Evolutionary conservation across 2,113 vertebrate species (phyloP), one percentile per base, ranked within the genome.

Genomic region (Eolophus roseicapilla): DNA sequence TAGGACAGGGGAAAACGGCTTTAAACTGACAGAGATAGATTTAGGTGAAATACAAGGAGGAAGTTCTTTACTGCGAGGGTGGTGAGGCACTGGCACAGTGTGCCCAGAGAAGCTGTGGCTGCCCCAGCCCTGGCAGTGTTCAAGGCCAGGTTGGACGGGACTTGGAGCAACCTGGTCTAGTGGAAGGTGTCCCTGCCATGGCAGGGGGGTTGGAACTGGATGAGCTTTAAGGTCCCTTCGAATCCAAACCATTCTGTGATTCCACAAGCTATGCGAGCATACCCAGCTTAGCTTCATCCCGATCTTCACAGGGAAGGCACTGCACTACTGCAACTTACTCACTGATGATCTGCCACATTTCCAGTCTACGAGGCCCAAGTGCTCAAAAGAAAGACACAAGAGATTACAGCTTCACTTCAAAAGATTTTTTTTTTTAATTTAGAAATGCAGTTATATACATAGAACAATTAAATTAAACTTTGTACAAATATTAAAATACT

Each of bases 401-500:
- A 85, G 62, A 52, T 64, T 46, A 47, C 1, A 65, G 55, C 86
- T 69, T 97, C 98, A 98, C 96, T 99, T 99, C 98, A 98, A 99
- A 99, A 99, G 98, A 99, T 96, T 99, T 99, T 99, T 98, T 98
- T 99, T 99, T 99, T 98, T 99, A 99, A 99, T 99, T 99, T 99
- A 99, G 99, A 99, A 99, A 99, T 98, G 98, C 98, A 99, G 99
- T 99, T 99, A 99, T 99, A 99, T 99, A 99, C 99, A 99, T 98
- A 99, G 99, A 98, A 98, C 98, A 98, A 98, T 98, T 99, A 99
- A 99, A 99, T 99, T 99, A 99, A 99, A 99, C 98, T 99, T 99
- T 99, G 98, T 99, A 99, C 99, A 99, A 99, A 99, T 99, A 99
- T 99, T 99, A 99, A 99, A 99, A 99, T 99, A 99, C 98, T 99